Percentiles rank a stretch among this genome's conserved stretches.
These are phyloP conservation scores for Parnassius apollo DNA, from an alignment of 2,888 invertebrate genomes.

Conservation along the genomic window DNA sequence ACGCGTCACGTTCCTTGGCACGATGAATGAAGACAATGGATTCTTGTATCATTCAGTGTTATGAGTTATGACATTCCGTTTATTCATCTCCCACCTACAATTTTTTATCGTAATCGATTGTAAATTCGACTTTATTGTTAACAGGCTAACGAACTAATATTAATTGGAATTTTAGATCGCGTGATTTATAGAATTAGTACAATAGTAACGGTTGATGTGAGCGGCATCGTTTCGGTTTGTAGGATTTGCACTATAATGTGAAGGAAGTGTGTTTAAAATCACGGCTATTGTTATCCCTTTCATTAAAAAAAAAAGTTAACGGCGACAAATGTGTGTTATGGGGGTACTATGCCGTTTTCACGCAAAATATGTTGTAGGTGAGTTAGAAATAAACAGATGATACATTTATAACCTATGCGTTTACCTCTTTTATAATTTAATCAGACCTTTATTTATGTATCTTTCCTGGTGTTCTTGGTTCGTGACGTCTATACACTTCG, in stretches of 20 bases:
- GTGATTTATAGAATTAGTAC: constrained; percentile 17
- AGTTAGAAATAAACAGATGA: constrained; percentile 39
- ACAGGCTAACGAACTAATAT: background rate
- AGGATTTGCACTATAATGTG: constrained; percentile 6
- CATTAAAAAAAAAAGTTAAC: constrained; percentile 22
- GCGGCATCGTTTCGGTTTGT: constrained; percentile 10
- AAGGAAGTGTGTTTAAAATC: constrained; percentile 32
- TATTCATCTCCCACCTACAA: constrained; percentile 31
- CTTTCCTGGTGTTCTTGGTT: too few species aligned
- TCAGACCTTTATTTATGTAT: too few species aligned
- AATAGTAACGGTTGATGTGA: constrained; percentile 10
- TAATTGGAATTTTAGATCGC: constrained; percentile 14
- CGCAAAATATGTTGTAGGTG: constrained; percentile 72
- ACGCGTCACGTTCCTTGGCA: constrained; percentile 10
- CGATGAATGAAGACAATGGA: constrained; percentile 22
- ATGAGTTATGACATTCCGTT: constrained; percentile 23
- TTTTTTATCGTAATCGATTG: constrained; percentile 20
- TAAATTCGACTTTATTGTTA: constrained; percentile 14
- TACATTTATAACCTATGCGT: background rate
- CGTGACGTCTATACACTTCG: too few species aligned
- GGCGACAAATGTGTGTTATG: constrained; percentile 65
- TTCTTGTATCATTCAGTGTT: constrained; percentile 8
- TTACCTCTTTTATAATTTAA: constrained; percentile 1
- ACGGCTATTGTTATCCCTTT: constrained; percentile 25
- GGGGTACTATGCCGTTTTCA: constrained; percentile 73